These are phyloP conservation scores for Dendroctonus ponderosae DNA, from an alignment of 1,140 invertebrate genomes.

Conservation along the genomic window DNA sequence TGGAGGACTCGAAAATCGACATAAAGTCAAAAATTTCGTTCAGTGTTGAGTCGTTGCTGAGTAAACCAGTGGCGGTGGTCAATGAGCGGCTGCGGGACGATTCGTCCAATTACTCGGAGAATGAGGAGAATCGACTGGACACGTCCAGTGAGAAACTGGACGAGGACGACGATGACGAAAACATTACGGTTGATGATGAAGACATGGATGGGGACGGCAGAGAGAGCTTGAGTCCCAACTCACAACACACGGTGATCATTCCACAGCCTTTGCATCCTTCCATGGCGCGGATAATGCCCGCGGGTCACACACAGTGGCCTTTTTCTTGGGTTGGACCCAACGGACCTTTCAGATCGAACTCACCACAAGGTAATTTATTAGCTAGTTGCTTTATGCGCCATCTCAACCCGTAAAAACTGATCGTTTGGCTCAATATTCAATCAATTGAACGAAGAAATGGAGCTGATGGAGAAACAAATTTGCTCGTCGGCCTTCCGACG, in stretches of 20 bases:
- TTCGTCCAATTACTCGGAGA: constrained; percentile 29
- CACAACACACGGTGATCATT: constrained; percentile 45
- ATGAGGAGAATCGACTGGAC: constrained; percentile 39
- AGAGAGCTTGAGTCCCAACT: constrained; percentile 47
- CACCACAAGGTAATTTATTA: constrained; percentile 45
- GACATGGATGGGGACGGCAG: constrained; percentile 46
- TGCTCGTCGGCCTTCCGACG: no score
- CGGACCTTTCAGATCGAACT: constrained; percentile 42
- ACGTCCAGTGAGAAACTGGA: constrained; percentile 40
- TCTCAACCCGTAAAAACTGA: no score
- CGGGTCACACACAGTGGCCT: constrained; percentile 45
- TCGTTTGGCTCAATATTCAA: no score
- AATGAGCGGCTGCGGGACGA: constrained; percentile 35
- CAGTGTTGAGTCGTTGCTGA: constrained; percentile 48
- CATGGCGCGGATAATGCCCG: constrained; percentile 41
- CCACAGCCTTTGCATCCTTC: constrained; percentile 51
- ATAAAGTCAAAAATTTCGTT: constrained; percentile 50
- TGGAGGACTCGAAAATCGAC: constrained; percentile 48
- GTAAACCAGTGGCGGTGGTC: constrained; percentile 21
- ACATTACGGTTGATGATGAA: constrained; percentile 47
- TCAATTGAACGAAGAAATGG: no score
- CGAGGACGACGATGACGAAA: constrained; percentile 46
- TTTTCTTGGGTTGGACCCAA: constrained; percentile 44
- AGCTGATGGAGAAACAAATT: no score
- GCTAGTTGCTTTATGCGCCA: no score